A percentile compares a stretch with the other conserved stretches of the same genome.
Conservation (phyloP, 2,113 vertebrate genomes). For the Anoura caudifer region DNA sequence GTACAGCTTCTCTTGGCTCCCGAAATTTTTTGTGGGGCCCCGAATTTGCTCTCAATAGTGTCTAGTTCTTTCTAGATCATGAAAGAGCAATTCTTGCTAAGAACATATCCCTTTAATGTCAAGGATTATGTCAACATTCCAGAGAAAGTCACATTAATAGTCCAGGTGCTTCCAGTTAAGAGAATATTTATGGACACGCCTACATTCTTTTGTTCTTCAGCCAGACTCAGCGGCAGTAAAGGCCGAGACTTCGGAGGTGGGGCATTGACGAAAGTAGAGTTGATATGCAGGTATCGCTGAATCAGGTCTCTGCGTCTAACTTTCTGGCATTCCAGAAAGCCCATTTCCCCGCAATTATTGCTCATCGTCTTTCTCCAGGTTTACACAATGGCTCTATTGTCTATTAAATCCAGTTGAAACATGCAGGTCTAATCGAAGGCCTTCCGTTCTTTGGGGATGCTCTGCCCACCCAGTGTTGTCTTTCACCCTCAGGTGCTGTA, state of each 20-base stretch:
- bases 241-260: neutral
- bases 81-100: slow-evolving; percentile 18
- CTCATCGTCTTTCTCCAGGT: neutral
- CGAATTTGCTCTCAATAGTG: neutral
- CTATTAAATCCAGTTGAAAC: neutral
- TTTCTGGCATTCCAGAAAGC: neutral
- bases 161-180: neutral
- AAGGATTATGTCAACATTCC: neutral
- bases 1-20: neutral
- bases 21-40: neutral
- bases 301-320: neutral
- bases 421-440: neutral
- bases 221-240: neutral
- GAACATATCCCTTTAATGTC: neutral
- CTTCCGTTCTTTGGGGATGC: neutral
- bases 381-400: neutral
- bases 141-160: slow-evolving; percentile 2
- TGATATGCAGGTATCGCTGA: neutral
- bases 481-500: neutral
- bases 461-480: neutral
- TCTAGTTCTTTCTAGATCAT: neutral
- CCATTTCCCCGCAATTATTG: neutral
- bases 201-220: neutral
- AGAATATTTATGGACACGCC: neutral
- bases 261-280: neutral